A percentile compares a stretch with the other conserved stretches of the same genome.
phyloP scores from a whole-genome alignment of 1,140 invertebrate genomes.

The Meteorus sp. region DNA sequence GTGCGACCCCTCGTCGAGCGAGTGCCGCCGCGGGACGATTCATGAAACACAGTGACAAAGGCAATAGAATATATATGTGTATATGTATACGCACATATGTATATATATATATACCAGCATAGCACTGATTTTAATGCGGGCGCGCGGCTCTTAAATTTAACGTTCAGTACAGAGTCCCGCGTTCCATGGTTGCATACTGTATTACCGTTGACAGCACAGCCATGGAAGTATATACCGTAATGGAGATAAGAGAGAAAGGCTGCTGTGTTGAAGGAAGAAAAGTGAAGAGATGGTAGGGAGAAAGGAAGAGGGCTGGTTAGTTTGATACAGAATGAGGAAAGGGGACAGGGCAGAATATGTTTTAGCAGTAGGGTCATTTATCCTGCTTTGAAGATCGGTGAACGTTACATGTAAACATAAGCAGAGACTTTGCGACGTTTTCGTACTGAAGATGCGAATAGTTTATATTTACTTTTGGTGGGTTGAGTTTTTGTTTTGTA shows the following conservation, averaged over 20 bases:
- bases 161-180: constrained; percentile 7
- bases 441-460: too few relatives aligned
- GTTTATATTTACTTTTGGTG: too few relatives aligned
- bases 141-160: constrained; percentile 18
- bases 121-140: constrained; percentile 16
- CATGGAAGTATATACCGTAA: not conserved
- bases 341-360: constrained; percentile 42
- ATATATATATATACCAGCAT: not conserved
- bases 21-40: not conserved
- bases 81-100: not conserved
- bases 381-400: constrained; percentile 7
- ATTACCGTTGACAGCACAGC: constrained; percentile 9
- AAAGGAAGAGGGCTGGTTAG: constrained; percentile 22
- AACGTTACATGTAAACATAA: too few relatives aligned
- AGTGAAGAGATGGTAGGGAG: not conserved
- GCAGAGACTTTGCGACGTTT: too few relatives aligned
- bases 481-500: too few relatives aligned
- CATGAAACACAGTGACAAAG: not conserved
- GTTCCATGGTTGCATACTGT: not conserved
- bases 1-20: constrained; percentile 24
- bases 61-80: not conserved
- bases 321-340: constrained; percentile 35
- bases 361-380: constrained; percentile 40
- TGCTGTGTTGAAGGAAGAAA: too few relatives aligned
- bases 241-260: not conserved